These are phyloP conservation scores for Myzus persicae DNA, from an alignment of 1,140 invertebrate genomes.

Conservation along the genomic window DNA sequence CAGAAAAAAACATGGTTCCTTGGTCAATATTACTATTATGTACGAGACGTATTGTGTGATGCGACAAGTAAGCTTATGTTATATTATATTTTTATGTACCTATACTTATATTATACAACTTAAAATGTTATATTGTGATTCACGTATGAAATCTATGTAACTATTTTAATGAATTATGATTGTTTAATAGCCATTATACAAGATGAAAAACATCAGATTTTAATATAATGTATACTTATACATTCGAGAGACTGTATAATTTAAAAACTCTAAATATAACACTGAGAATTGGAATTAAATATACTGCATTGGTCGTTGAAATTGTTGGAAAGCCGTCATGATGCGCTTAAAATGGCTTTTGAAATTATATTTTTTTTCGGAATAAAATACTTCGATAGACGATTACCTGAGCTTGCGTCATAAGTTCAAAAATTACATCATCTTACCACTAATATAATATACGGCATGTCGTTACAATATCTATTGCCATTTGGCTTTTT, in stretches of 20 bases:
- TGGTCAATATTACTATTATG: not conserved
- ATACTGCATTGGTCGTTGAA: not conserved
- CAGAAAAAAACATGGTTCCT: not conserved
- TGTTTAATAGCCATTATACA: not conserved
- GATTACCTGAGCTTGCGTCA: not conserved
- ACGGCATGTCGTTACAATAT: no score
- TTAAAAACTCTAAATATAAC: not conserved
- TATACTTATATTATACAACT: no score
- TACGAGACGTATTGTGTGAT: not conserved
- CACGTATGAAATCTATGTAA: not conserved
- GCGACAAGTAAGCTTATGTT: not conserved
- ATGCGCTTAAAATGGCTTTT: not conserved
- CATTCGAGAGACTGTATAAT: not conserved
- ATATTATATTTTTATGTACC: not conserved
- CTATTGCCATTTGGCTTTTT: not conserved
- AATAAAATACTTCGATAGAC: no score
- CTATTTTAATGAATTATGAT: not conserved
- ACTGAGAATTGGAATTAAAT: not conserved
- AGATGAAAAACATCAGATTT: no score
- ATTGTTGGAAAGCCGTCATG: not conserved
- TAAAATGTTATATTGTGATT: not conserved
- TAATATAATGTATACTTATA: no score
- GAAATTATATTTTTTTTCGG: no score
- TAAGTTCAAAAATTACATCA: not conserved
- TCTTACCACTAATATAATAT: no score